Percentiles rank a stretch among this genome's conserved stretches.
Evolutionary conservation across 92 coral and sea anemone genomes (phyloP).

Genomic region (Porites evermanni): DNA sequence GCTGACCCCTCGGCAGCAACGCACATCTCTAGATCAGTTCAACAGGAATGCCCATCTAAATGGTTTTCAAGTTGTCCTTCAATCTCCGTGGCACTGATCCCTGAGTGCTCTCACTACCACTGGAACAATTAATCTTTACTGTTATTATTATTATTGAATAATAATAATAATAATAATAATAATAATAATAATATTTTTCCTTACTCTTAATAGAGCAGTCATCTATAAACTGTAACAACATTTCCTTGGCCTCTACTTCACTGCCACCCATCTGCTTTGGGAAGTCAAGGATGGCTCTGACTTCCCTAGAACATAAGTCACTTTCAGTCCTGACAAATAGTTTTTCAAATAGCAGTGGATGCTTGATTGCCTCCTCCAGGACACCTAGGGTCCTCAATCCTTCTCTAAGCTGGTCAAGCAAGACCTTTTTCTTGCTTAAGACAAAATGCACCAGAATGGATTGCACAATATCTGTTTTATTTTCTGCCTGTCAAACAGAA

Average conservation of each 20-base stretch:
- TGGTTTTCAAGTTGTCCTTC: too few relatives aligned
- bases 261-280: neutral
- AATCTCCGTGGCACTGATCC: too few relatives aligned
- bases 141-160: neutral
- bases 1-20: too few relatives aligned
- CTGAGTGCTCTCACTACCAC: neutral
- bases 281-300: constrained; percentile 26
- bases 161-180: too few relatives aligned
- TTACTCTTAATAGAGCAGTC: constrained; percentile 4
- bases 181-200: neutral
- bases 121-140: neutral
- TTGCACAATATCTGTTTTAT: constrained; percentile 30
- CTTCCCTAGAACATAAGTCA: neutral
- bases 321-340: constrained; percentile 33
- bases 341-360: constrained; percentile 32
- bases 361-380: constrained; percentile 17
- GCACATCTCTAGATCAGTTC: too few relatives aligned
- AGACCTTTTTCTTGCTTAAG: constrained; percentile 33
- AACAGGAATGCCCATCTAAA: too few relatives aligned
- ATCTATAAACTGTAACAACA: constrained; percentile 24
- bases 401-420: constrained; percentile 40
- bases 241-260: constrained; percentile 24
- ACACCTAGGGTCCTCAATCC: constrained; percentile 32
- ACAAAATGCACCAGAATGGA: constrained; percentile 40
- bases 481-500: neutral